phyloP scores from a whole-genome alignment of 2,797 vertebrate species.

The Poecile montanus region DNA sequence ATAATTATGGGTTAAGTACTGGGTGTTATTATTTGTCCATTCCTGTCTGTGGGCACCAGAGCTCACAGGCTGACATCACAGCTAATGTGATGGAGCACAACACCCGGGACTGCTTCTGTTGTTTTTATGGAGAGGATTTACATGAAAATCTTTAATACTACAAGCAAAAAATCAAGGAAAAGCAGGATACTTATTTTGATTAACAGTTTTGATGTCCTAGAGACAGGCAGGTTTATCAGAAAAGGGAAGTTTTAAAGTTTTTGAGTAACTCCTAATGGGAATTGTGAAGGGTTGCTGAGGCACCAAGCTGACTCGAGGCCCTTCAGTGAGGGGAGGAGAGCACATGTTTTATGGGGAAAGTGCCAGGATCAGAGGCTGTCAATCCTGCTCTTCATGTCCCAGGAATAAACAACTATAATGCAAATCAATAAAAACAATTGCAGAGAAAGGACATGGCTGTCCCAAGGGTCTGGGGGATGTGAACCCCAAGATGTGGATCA shows the following conservation, averaged over 20 bases:
- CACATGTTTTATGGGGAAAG: fast-evolving
- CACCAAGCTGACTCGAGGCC: neutral
- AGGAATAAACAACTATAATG: neutral
- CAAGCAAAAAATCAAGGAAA: neutral
- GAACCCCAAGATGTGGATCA: neutral
- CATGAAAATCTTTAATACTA: neutral
- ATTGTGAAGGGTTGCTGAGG: neutral
- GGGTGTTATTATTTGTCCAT: neutral
- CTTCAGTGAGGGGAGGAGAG: neutral
- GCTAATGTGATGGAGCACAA: neutral
- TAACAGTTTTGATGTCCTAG: neutral
- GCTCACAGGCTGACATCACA: neutral
- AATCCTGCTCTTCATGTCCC: neutral
- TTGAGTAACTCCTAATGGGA: neutral
- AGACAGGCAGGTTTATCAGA: neutral
- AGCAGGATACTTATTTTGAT: neutral
- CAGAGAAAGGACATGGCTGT: neutral
- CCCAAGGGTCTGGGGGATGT: neutral
- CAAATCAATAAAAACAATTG: neutral
- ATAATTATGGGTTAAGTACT: neutral
- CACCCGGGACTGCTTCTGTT: neutral
- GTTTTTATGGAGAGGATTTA: neutral
- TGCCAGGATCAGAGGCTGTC: neutral
- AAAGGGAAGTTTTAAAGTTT: neutral
- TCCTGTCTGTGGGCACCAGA: neutral